Base-by-base conservation (phyloP, 1,140 invertebrate species). In the Thrips palmi region DNA sequence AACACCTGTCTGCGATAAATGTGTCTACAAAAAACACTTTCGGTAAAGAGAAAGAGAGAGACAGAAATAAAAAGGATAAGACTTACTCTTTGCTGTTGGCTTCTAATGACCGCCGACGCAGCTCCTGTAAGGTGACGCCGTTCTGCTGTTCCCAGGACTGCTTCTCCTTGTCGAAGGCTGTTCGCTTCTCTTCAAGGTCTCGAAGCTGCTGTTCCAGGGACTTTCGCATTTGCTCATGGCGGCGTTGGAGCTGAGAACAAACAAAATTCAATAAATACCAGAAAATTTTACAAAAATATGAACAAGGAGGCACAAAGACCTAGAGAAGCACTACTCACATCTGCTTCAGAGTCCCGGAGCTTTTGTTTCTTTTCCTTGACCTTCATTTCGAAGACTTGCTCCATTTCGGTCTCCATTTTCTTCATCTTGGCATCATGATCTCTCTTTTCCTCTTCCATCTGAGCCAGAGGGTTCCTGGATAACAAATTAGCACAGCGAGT, bases 391-490 rank as follows among this genome's bases (percentile, higher is more conserved):
- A 84, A 83, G 11, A 89, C 83, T 64, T 94, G 87, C 57, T 97
- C 84, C 80, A 92, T 91, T 59, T 96, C 91, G 33, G 71, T 72
- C 55, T 92, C 85, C 81, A 94, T 89, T 56, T 89, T 92, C 56
- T 88, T 88, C 75, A 97, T 91, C 60, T 94, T 93, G 27, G 73
- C 65, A 53, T 93, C 86, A 49, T 94, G 89, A 52, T 96, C 91
- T 38, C 82, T 73, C 56, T 93, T 93, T 54, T 97, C 92, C 54
- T 96, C 91, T 57, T 96, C 91, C 77, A 97, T 87, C 59, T 96
- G 91, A 42, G 87, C 85, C 44, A 97, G 62, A 32, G 92, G 91
- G 68, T 96, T 96, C 75, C 82, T 89, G 56, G 11, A 56, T 64
- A 60, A 57, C 55, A 58, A 51, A 38, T 29, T 44, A 45, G 35